Evolutionary conservation across 2,797 vertebrate genomes (phyloP).

Genomic region (Linurgus olivaceus): DNA sequence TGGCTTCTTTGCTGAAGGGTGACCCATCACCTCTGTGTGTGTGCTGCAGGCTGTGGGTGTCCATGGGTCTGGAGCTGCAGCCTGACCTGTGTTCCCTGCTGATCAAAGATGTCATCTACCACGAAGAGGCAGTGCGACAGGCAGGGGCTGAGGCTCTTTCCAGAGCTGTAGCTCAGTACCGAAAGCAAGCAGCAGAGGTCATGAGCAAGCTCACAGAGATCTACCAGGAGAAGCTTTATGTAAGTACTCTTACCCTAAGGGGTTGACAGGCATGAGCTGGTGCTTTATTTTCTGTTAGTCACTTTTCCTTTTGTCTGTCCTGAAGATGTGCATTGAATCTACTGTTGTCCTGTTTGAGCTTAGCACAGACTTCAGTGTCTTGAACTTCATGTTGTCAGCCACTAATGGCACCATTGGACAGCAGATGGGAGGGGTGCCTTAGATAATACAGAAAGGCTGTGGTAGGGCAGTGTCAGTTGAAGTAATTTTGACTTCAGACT

Average conservation of each 20-base stretch:
- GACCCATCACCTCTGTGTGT: background rate
- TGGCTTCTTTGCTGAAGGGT: background rate
- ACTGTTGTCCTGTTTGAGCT: background rate
- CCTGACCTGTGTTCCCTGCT: constrained; percentile 90
- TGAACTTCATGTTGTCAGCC: background rate
- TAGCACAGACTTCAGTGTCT: background rate
- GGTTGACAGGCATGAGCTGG: background rate
- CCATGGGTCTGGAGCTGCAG: constrained; percentile 88
- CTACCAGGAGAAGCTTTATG: constrained; percentile 96
- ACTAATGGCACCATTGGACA: background rate
- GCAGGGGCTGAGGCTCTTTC: constrained; percentile 92
- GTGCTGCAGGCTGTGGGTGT: constrained; percentile 86
- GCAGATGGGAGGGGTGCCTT: background rate
- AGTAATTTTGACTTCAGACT: background rate
- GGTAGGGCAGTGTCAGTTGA: background rate
- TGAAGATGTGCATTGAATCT: background rate
- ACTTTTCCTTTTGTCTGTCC: background rate
- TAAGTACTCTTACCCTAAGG: constrained; percentile 72
- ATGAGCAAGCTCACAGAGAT: constrained; percentile 90
- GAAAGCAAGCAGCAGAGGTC: constrained; percentile 83
- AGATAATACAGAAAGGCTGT: background rate
- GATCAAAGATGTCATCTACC: constrained; percentile 91
- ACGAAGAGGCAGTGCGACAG: constrained; percentile 89
- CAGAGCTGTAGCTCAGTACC: constrained; percentile 87
- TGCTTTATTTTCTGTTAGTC: background rate